Percentiles rank a stretch among this genome's conserved stretches.
Conservation (phyloP, 2,797 vertebrate species). For the Sebastes variabilis region DNA sequence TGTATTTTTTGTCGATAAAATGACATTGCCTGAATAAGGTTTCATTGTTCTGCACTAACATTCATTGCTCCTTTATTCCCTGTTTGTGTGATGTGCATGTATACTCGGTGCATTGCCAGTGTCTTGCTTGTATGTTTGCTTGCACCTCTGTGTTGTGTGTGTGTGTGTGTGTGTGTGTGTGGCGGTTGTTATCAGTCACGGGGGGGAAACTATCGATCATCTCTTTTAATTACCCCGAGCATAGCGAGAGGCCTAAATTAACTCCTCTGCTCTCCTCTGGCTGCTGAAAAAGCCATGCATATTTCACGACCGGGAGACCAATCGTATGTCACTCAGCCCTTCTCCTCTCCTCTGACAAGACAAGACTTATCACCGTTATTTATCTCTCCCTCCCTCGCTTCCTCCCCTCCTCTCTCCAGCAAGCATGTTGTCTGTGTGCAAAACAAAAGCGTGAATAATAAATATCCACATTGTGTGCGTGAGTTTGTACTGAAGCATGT, state of each 20-base stretch:
- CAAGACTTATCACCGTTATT: conserved; percentile 85
- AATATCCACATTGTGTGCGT: conserved; percentile 57
- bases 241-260: conserved; percentile 86
- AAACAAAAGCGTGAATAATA: conserved; percentile 82
- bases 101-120: conserved; percentile 34
- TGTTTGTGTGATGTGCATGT: conserved; percentile 21
- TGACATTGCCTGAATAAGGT: not conserved
- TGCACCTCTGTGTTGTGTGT: conserved; percentile 3
- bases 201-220: conserved; percentile 85
- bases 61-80: not conserved
- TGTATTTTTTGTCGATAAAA: not conserved
- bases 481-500: conserved; percentile 60
- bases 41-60: not conserved
- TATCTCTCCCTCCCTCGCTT: conserved; percentile 62
- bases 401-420: conserved; percentile 25
- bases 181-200: conserved; percentile 83
- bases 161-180: conserved; percentile 34
- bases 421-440: conserved; percentile 74
- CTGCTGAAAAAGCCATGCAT: conserved; percentile 86
- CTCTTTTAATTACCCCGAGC: conserved; percentile 89
- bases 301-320: conserved; percentile 83
- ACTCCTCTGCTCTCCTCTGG: conserved; percentile 81
- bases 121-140: conserved; percentile 28
- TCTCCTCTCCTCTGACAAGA: conserved; percentile 77
- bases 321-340: conserved; percentile 83